Percentiles rank a stretch among this genome's conserved stretches.
These are phyloP conservation scores for Trematomus loennbergii DNA, from an alignment of 2,113 vertebrate genomes.

Conservation along the genomic window DNA sequence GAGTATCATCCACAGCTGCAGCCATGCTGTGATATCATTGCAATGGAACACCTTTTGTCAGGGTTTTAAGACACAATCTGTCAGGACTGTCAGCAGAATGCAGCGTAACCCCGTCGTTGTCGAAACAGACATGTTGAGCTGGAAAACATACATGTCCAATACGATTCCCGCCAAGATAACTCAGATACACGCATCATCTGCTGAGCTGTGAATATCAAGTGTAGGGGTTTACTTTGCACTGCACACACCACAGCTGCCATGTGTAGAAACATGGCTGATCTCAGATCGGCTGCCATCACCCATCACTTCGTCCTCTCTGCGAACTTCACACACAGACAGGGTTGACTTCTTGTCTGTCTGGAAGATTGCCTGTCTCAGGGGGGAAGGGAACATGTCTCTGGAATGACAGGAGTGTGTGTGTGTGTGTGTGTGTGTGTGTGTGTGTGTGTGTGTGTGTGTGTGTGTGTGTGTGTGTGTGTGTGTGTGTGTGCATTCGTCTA, in stretches of 20 bases:
- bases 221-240: constrained; percentile 22
- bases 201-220: constrained; percentile 50
- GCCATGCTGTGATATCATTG: constrained; percentile 27
- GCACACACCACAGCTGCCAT: constrained; percentile 49
- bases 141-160: constrained; percentile 43
- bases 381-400: constrained; percentile 48
- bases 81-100: constrained; percentile 35
- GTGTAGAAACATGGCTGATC: constrained; percentile 40
- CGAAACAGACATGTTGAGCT: constrained; percentile 19
- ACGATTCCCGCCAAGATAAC: constrained; percentile 18
- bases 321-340: constrained; percentile 51
- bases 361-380: constrained; percentile 55
- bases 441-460: constrained; percentile 9
- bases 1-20: constrained; percentile 38
- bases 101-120: constrained; percentile 18
- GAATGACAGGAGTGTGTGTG: constrained; percentile 52
- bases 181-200: constrained; percentile 4
- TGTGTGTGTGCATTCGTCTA: neutral
- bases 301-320: constrained; percentile 55
- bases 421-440: constrained; percentile 2
- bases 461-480: constrained; percentile 12
- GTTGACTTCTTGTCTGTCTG: constrained; percentile 75
- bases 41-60: constrained; percentile 26
- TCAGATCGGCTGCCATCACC: constrained; percentile 62
- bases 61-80: constrained; percentile 41